Evolutionary conservation across 37 sponge, comb jelly and placozoan genomes (phyloP), one percentile per base, ranked within the genome.

Genomic region (Petrosia ficiformis): DNA sequence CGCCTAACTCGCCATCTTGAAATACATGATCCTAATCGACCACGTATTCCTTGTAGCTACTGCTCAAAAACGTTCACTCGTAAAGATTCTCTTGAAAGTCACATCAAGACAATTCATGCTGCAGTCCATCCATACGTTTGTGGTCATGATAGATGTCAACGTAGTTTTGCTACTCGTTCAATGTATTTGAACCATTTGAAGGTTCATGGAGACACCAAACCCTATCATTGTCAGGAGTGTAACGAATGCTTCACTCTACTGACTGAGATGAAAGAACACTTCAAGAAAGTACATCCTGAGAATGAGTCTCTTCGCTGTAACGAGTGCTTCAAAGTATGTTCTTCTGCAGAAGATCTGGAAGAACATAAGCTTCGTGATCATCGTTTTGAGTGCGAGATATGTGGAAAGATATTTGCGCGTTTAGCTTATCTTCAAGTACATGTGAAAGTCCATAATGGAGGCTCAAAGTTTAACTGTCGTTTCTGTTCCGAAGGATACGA

Each of bases 21-120:
- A 30, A 81, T 81, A 0, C 90, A 90, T 39, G 71, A 90, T 68
- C 90, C 90, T 2, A 84, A 84, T 68, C 42, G 90, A 31, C 85
- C 81, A 4, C 52, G 59, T 28, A 64, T 84, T 30, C 35, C 52
- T 3, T 90, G 90, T 60, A 66, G 71, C 32, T 59, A 78, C 63
- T 90, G 90, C 61, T 66, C 63, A 33, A 63, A 68, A 29, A 57
- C 61, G 29, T 81, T 90, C 65, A 80, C 85, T 3, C 35, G 85
- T 21, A 41, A 65, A 21, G 90, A 90, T 61, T 77, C 82, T 0
- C 66, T 84, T 19, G 76, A 81, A 37, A 77, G 71, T 24, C 90
- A 90, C 78, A 70, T 80, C 10, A 84, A 80, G 52, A 41, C 72
- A 5, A 41, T 77, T 0, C 90, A 90, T 68, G 59, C 90, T 3